Percentiles rank a stretch among this genome's conserved stretches.
Conservation (phyloP, 2,888 invertebrate genomes). For the Smittia aterrima region DNA sequence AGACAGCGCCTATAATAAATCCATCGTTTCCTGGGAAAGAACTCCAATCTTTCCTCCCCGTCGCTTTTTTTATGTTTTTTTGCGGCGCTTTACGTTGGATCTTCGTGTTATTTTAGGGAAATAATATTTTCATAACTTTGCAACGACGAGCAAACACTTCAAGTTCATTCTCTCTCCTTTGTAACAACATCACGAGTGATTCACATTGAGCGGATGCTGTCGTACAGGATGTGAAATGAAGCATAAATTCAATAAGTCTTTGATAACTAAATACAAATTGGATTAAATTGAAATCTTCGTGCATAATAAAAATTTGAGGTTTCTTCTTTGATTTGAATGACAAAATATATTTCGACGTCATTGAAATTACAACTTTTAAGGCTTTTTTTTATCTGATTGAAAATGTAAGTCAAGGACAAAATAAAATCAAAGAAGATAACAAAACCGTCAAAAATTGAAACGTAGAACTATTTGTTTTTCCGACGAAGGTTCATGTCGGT, state of each 20-base stretch:
- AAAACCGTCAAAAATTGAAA: no score
- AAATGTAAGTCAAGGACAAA: no score
- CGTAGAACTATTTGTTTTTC: no score
- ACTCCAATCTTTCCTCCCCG: neutral
- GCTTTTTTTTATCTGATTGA: no score
- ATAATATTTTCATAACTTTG: neutral
- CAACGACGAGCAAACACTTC: neutral
- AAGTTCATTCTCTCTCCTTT: neutral
- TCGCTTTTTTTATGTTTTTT: neutral
- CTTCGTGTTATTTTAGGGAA: neutral
- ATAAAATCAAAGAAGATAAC: no score
- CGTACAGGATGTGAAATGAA: neutral
- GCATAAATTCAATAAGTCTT: neutral
- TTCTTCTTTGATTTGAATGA: no score
- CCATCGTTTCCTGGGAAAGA: neutral
- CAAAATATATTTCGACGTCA: no score
- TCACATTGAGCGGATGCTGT: neutral
- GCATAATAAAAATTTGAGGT: no score
- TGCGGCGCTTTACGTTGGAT: neutral
- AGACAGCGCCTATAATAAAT: neutral
- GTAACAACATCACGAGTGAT: neutral
- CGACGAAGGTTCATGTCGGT: no score
- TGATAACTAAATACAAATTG: neutral
- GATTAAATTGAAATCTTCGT: neutral
- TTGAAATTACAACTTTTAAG: no score